Base-by-base conservation (phyloP, 2,113 vertebrate species). In the Crypturellus undulatus region DNA sequence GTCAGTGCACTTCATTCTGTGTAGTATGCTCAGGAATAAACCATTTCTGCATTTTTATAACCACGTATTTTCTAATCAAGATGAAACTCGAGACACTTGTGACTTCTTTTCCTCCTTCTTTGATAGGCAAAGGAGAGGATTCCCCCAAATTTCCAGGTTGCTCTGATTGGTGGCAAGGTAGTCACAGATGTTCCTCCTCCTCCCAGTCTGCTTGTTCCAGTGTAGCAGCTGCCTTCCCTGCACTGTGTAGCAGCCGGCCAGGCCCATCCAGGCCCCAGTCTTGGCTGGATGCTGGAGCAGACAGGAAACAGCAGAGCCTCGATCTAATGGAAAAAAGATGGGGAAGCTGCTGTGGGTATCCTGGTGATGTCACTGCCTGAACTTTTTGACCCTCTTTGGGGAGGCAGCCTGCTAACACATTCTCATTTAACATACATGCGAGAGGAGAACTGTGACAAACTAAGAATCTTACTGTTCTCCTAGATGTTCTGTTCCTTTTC, bases 271-370 rank as follows among this genome's bases (percentile, higher is more conserved):
- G 87, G 79, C 71, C 54, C 54, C 85, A 49, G 0, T 73, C 86
- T 84, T 96, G 88, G 82, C 83, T 60, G 60, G 89, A 93, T 60
- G 8, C 34, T 62, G 64, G 59, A 64, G 51, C 56, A 92, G 76
- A 86, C 60, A 87, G 94, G 89, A 94, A 87, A 76, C 34, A 68
- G 20, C 47, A 52, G 6, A 51, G 86, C 62, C 80, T 88, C 56
- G 75, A 68, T 25, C n/a, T 70, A 78, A 88, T 71, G 60, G 78
- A 84, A 72, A 72, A 90, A 80, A 86, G 49, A 84, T 30, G 56
- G 32, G n/a, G 60, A 47, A 86, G 56, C 62, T 90, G 51, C 54
- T 2, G 4, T 43, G 24, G 19, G 30, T 73, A 51, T 79, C 34
- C 69, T 81, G 64, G 25, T 94, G 80, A 78, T 77, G 84, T 78